These are phyloP conservation scores for Onychorhynchus coronatus DNA, from an alignment of 2,113 vertebrate genomes.

Conservation along the genomic window DNA sequence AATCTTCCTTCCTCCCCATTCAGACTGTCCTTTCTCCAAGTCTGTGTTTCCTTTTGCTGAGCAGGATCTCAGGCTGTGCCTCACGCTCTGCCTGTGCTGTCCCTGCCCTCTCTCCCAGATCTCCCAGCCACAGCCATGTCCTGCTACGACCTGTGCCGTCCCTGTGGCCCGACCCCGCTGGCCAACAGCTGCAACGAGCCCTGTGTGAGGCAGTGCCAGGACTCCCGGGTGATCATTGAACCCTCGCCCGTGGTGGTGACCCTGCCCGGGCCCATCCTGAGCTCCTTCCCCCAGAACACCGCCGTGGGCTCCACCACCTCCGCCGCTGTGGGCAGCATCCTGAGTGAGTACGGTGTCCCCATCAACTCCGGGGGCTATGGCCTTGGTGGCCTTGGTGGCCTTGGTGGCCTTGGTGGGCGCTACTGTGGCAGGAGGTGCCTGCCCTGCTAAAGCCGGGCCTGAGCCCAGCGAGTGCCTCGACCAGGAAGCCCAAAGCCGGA, in stretches of 20 bases:
- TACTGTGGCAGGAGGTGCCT: background rate
- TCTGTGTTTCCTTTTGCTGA: rapidly evolving
- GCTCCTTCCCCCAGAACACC: conserved; percentile 29
- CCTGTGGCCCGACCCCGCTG: background rate
- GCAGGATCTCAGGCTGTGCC: rapidly evolving
- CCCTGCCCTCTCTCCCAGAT: background rate
- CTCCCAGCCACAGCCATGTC: background rate
- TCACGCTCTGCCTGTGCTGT: rapidly evolving
- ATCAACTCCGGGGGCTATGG: too few relatives aligned
- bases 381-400: too few relatives aligned
- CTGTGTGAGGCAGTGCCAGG: background rate
- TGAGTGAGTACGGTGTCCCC: background rate
- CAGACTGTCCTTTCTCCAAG: rapidly evolving
- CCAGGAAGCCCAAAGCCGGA: too few relatives aligned
- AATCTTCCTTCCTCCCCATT: rapidly evolving
- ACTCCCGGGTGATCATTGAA: background rate
- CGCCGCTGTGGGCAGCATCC: background rate
- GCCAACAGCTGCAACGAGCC: conserved; percentile 4
- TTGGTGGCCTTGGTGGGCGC: too few relatives aligned
- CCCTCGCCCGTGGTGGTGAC: background rate
- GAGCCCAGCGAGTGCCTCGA: too few relatives aligned
- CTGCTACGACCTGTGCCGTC: background rate
- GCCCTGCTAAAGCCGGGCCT: too few relatives aligned
- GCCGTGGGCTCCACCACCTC: background rate
- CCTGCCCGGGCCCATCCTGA: conserved; percentile 18